Evolutionary conservation across 2,888 invertebrate species (phyloP).

Genomic region (Pollenia griseotomentosa): DNA sequence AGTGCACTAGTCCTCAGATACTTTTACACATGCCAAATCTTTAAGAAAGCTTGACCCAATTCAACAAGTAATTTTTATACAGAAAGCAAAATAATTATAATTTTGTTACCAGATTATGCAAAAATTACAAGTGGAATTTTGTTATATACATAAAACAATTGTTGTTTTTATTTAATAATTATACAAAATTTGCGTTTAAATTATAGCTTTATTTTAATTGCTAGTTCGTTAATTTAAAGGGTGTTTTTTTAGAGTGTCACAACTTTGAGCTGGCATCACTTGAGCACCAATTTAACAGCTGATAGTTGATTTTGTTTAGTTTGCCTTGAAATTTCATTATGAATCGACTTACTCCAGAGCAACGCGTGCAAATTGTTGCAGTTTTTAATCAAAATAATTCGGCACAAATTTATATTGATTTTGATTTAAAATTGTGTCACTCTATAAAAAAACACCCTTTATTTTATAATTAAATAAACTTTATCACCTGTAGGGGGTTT

Average conservation of each 20-base stretch:
- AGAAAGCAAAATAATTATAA: conserved; percentile 3
- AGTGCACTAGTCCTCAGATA: background rate
- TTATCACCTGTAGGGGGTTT: conserved; percentile 29
- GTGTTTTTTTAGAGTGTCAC: too few relatives aligned
- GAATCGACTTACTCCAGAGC: too few relatives aligned
- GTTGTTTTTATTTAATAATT: too few relatives aligned
- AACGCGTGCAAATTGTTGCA: too few relatives aligned
- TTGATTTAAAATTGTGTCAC: too few relatives aligned
- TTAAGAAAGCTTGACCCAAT: conserved; percentile 31
- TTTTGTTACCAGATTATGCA: conserved; percentile 40
- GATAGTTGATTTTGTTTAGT: too few relatives aligned
- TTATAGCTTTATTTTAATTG: background rate
- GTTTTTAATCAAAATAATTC: too few relatives aligned
- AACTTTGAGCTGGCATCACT: too few relatives aligned
- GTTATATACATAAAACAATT: background rate
- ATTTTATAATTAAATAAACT: background rate
- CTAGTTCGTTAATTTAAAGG: background rate
- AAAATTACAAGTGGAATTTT: conserved; percentile 41
- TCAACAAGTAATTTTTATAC: conserved; percentile 1
- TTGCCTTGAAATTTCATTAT: too few relatives aligned
- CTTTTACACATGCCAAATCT: conserved; percentile 48
- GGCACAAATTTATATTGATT: too few relatives aligned
- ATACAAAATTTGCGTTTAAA: background rate
- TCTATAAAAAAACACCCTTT: background rate
- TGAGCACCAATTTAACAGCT: too few relatives aligned